Evolutionary conservation across 2,888 invertebrate genomes (phyloP), one percentile per base, ranked within the genome.

Genomic region (Synanthedon andrenaeformis): DNA sequence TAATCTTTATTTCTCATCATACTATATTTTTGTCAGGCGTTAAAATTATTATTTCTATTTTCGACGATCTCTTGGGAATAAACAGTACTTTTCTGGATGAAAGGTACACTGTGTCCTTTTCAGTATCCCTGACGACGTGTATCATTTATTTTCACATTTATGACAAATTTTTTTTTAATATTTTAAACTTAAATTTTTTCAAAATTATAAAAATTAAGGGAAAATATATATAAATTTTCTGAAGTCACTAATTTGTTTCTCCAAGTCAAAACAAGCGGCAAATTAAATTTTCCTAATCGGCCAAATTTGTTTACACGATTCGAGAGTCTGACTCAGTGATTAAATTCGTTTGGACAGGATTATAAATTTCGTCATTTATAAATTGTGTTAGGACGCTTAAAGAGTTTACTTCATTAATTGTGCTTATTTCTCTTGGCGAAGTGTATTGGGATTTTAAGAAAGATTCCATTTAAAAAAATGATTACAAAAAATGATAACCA

Each of bases 201-300:
- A 3, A 10, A 3, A 35, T 35, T 35, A 35, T 35, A 35, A 35
- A 10, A 10, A 35, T 10, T 10, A 35, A 10, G 35, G 8, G 35
- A 35, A 8, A 10, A 17, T 17, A 17, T 35, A 35, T 35, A 35
- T 35, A 35, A 35, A 35, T 35, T 35, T 56, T 42, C 58, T 58
- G 66, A 61, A 56, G 55, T 58, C 59, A 62, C 63, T 67, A 71
- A 72, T 73, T 72, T 67, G 67, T 69, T 63, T 61, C 60, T 64
- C 35, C 64, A 66, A 68, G 61, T 63, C 62, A 55, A 61, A 62
- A 69, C 63, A 67, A 64, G 65, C 63, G 62, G 60, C 57, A 72
- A 75, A 78, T 76, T 73, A 63, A 73, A 76, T 78, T 76, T 74
- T 65, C 72, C 65, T 77, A 76, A 78, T 77, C 72, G 64, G 59